Conservation (phyloP, 2,888 invertebrate genomes). For the Steromphala cineraria region DNA sequence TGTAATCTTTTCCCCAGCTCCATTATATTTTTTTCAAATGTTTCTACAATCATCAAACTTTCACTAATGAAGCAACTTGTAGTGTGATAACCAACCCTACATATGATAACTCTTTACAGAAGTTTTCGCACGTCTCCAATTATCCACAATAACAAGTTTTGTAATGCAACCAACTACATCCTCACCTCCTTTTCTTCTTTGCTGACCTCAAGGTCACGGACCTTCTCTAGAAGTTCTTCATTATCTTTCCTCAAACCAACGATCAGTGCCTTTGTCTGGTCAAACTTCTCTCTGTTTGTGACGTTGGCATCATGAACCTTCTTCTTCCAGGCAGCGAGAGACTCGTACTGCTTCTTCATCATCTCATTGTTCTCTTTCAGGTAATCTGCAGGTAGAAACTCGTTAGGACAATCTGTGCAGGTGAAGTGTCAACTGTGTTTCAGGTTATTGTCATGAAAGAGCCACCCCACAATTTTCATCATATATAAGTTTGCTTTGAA, state of each 20-base stretch:
- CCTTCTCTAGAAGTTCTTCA: conserved; percentile 47
- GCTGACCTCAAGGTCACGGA: conserved; percentile 21
- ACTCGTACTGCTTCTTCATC: conserved; percentile 62
- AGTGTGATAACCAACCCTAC: no score
- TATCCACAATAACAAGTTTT: no score
- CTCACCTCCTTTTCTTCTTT: conserved; percentile 32
- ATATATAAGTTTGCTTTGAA: no score
- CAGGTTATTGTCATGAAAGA: not conserved
- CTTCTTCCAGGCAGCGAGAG: conserved; percentile 60
- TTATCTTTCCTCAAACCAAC: conserved; percentile 53
- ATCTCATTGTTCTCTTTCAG: conserved; percentile 62
- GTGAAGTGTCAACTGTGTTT: not conserved
- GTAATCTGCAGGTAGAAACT: conserved; percentile 46
- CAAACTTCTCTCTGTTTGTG: conserved; percentile 57
- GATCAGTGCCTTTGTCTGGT: conserved; percentile 52
- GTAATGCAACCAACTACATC: not conserved
- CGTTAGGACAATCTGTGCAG: not conserved
- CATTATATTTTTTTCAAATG: no score
- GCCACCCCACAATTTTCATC: no score
- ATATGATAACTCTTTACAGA: no score
- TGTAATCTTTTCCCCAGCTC: no score
- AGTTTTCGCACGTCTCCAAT: no score
- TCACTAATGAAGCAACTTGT: no score
- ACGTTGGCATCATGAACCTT: conserved; percentile 57
- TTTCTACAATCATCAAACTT: no score